These are phyloP conservation scores for Nothoprocta pentlandii DNA, from an alignment of 2,113 vertebrate species.

Conservation along the genomic window DNA sequence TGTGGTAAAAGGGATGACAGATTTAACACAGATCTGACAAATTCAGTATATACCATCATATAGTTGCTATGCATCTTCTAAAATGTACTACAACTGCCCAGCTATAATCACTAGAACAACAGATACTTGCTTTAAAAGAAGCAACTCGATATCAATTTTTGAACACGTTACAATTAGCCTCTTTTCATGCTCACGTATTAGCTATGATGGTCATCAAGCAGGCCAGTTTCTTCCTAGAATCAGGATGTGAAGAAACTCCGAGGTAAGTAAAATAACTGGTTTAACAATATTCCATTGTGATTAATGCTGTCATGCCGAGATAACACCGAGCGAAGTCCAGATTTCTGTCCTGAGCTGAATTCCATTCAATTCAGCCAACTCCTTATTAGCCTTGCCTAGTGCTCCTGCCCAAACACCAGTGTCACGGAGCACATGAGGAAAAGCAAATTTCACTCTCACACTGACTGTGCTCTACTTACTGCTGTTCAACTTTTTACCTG, in stretches of 20 bases:
- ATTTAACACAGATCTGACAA: neutral
- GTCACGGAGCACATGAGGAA: accelerated
- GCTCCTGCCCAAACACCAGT: neutral
- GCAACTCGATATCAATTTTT: neutral
- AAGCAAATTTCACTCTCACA: accelerated
- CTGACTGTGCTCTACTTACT: neutral
- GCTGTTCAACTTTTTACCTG: neutral
- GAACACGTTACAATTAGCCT: neutral
- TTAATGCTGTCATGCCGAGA: neutral
- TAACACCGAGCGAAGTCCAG: neutral
- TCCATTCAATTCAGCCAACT: neutral
- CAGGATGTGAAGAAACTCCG: neutral
- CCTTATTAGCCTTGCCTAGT: neutral
- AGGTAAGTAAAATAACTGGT: neutral
- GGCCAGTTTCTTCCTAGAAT: neutral
- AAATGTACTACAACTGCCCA: neutral
- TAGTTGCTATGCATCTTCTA: neutral
- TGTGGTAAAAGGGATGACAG: neutral
- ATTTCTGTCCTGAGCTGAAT: neutral
- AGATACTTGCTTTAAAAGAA: neutral
- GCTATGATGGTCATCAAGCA: neutral
- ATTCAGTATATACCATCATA: accelerated
- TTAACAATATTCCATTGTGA: neutral
- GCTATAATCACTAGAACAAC: neutral
- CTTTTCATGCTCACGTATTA: accelerated